Conservation (phyloP, 1,140 invertebrate species). For the Neodiprion pinetum region DNA sequence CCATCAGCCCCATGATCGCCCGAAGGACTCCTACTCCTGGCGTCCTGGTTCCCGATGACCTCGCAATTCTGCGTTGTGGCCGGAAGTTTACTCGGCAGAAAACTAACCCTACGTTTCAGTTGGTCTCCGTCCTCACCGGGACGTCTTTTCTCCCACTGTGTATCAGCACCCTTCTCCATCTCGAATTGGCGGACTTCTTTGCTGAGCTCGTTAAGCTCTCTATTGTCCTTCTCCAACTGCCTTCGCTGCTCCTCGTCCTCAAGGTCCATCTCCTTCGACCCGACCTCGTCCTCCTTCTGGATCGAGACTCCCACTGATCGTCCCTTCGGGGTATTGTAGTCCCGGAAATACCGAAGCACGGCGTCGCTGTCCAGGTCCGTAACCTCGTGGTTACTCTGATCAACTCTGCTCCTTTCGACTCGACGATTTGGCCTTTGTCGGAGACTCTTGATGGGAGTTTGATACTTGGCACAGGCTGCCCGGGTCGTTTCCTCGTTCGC, state of each 20-base stretch:
- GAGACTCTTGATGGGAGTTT: not conserved
- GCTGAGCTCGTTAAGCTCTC: slow-evolving; percentile 4
- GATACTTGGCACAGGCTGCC: not conserved
- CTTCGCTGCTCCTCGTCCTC: not conserved
- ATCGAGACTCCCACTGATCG: too few species aligned
- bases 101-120: slow-evolving; percentile 14
- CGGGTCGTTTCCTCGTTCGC: not conserved
- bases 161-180: not conserved
- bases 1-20: not conserved
- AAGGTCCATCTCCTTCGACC: not conserved
- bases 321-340: not conserved
- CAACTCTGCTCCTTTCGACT: not conserved
- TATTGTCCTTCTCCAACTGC: not conserved
- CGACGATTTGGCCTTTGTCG: not conserved
- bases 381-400: not conserved
- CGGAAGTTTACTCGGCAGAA: slow-evolving; percentile 17
- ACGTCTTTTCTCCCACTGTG: slow-evolving; percentile 3
- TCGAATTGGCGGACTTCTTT: slow-evolving; percentile 10
- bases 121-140: not conserved
- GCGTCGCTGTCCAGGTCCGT: slow-evolving; percentile 8
- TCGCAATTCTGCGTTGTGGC: not conserved
- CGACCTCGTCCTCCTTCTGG: not conserved
- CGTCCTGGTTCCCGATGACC: not conserved
- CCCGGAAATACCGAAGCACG: not conserved
- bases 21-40: not conserved